Conservation (phyloP, 2,113 vertebrate genomes). For the Strix aluco region DNA sequence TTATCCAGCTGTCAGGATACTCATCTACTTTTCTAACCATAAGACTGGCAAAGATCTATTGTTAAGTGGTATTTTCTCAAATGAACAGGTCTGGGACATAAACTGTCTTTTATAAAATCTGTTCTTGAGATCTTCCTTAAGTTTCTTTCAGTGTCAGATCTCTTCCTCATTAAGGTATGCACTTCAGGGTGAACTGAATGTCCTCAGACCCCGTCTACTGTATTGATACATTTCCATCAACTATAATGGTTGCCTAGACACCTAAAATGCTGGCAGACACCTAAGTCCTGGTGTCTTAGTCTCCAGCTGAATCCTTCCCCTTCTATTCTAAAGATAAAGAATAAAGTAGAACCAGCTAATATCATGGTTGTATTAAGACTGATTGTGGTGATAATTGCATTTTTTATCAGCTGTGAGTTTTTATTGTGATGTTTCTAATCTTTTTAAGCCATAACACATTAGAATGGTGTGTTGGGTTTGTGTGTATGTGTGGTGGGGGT, state of each 20-base stretch:
- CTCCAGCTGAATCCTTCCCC: neutral
- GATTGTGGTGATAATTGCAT: neutral
- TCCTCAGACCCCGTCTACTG: neutral
- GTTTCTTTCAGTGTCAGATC: neutral
- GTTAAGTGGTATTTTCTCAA: neutral
- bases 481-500: no score
- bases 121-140: neutral
- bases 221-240: neutral
- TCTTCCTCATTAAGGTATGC: neutral
- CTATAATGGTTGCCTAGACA: neutral
- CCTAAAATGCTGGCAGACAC: neutral
- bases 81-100: neutral
- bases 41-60: neutral
- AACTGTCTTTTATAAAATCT: neutral
- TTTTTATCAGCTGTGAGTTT: neutral
- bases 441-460: neutral
- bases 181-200: neutral
- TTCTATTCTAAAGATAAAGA: neutral
- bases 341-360: neutral
- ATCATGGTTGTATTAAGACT: neutral
- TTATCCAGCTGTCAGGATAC: neutral
- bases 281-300: neutral
- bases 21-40: neutral
- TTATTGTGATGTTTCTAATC: neutral
- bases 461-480: neutral